A percentile compares a stretch with the other conserved stretches of the same genome.
These are phyloP conservation scores for Phoxinus dragarum DNA, from an alignment of 2,797 vertebrate genomes.

Conservation along the genomic window DNA sequence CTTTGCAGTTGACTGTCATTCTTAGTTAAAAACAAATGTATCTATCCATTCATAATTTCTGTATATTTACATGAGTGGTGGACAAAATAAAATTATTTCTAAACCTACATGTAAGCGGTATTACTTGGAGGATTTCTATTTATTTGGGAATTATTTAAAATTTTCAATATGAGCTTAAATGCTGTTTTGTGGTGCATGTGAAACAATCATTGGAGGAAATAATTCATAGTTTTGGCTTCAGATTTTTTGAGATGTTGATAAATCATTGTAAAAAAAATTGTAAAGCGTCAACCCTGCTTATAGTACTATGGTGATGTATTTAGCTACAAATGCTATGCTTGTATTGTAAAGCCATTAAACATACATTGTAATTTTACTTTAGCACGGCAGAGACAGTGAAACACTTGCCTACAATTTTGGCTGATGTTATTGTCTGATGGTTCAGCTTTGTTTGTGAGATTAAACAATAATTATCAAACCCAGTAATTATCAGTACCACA, in stretches of 20 bases:
- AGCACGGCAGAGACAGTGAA: not conserved
- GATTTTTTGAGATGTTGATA: not conserved
- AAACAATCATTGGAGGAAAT: not conserved
- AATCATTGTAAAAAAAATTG: not conserved
- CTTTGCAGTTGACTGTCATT: constrained; percentile 23
- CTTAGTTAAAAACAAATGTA: constrained; percentile 41
- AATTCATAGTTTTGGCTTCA: not conserved
- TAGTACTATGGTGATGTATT: not conserved
- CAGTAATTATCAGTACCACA: not conserved
- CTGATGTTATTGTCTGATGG: not conserved
- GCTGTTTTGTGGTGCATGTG: not conserved
- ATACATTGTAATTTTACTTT: not conserved
- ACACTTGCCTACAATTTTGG: not conserved
- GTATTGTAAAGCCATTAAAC: not conserved
- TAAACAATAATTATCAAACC: not conserved
- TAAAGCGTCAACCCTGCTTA: not conserved
- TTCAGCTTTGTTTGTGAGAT: not conserved
- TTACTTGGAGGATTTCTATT: not conserved
- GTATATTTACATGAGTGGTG: constrained; percentile 36
- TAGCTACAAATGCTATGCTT: not conserved
- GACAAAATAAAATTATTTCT: constrained; percentile 46
- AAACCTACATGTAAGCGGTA: not conserved
- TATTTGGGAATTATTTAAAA: not conserved
- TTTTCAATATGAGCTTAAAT: not conserved
- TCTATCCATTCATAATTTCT: constrained; percentile 40